These are phyloP conservation scores for Sylvia atricapilla DNA, from an alignment of 2,113 vertebrate genomes.

Conservation along the genomic window DNA sequence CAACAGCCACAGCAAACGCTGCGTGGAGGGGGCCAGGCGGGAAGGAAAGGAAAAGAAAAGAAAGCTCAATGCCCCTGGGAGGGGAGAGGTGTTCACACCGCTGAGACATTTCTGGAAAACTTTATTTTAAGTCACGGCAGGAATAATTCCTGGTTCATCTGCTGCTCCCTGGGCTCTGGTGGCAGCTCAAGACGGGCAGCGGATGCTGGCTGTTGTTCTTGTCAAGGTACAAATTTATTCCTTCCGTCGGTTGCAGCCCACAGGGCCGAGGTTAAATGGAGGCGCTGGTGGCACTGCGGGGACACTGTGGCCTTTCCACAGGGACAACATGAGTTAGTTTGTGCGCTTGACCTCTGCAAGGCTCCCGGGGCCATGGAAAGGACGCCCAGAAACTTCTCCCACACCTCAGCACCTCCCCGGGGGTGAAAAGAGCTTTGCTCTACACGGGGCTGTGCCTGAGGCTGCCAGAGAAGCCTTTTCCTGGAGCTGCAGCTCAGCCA, in stretches of 20 bases:
- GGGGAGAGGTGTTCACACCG: not conserved
- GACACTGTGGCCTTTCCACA: not conserved
- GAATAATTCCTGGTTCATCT: not conserved
- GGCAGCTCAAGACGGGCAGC: not conserved
- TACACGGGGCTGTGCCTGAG: too few species aligned
- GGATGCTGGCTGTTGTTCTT: not conserved
- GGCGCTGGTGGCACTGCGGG: not conserved
- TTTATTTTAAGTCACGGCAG: not conserved
- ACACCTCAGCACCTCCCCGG: not conserved
- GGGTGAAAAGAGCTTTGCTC: not conserved
- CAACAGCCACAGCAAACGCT: slow-evolving; percentile 1
- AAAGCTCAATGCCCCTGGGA: not conserved
- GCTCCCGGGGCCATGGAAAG: not conserved
- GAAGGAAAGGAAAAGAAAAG: not conserved
- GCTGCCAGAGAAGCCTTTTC: not conserved
- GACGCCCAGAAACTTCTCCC: not conserved
- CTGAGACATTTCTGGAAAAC: not conserved
- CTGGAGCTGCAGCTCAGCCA: not conserved
- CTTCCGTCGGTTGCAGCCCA: not conserved
- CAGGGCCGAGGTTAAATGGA: not conserved
- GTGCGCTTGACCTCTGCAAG: not conserved
- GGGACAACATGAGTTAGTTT: not conserved
- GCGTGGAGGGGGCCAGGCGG: not conserved
- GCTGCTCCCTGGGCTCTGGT: not conserved
- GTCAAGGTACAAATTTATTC: not conserved